A percentile compares a stretch with the other conserved stretches of the same genome.
These are phyloP conservation scores for Drosophila affinis DNA, from an alignment of 2,888 invertebrate species.

Conservation along the genomic window DNA sequence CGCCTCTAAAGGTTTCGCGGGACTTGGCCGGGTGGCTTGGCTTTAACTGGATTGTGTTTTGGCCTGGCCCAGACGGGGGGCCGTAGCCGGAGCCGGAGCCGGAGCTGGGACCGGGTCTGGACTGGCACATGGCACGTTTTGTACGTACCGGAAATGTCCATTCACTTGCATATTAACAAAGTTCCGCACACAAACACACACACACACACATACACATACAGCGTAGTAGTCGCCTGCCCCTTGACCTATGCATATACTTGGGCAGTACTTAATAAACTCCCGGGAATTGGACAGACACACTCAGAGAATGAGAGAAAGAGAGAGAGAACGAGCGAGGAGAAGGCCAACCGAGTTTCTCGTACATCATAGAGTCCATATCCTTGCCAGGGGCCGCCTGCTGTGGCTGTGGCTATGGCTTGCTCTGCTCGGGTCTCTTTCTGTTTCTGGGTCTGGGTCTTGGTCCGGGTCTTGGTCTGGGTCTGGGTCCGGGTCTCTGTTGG, in stretches of 20 bases:
- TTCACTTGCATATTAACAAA: slow-evolving; percentile 79
- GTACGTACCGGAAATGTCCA: slow-evolving; percentile 79
- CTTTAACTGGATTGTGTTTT: slow-evolving; percentile 46
- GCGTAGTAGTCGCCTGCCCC: slow-evolving; percentile 35
- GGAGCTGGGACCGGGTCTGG: slow-evolving; percentile 6
- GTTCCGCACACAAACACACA: slow-evolving; percentile 68
- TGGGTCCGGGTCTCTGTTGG: slow-evolving; percentile 1
- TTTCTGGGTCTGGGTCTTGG: not conserved
- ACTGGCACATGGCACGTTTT: slow-evolving; percentile 63
- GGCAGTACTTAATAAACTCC: slow-evolving; percentile 77
- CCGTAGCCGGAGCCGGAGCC: not conserved
- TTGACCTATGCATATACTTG: slow-evolving; percentile 61
- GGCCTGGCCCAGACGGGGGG: slow-evolving; percentile 2
- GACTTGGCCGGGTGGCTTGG: slow-evolving; percentile 31
- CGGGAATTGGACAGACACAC: slow-evolving; percentile 46
- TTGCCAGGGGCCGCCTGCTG: slow-evolving; percentile 61
- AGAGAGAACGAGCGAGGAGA: slow-evolving; percentile 9
- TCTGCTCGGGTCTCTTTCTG: not conserved
- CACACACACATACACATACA: slow-evolving; percentile 40
- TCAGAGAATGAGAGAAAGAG: slow-evolving; percentile 8
- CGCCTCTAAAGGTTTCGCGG: slow-evolving; percentile 41
- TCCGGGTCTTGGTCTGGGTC: not conserved
- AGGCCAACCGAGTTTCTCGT: slow-evolving; percentile 61
- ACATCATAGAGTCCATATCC: slow-evolving; percentile 74
- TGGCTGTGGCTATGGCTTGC: slow-evolving; percentile 11